phyloP scores from a whole-genome alignment of 92 coral and sea anemone genomes.

The Epizoanthus scotinus region DNA sequence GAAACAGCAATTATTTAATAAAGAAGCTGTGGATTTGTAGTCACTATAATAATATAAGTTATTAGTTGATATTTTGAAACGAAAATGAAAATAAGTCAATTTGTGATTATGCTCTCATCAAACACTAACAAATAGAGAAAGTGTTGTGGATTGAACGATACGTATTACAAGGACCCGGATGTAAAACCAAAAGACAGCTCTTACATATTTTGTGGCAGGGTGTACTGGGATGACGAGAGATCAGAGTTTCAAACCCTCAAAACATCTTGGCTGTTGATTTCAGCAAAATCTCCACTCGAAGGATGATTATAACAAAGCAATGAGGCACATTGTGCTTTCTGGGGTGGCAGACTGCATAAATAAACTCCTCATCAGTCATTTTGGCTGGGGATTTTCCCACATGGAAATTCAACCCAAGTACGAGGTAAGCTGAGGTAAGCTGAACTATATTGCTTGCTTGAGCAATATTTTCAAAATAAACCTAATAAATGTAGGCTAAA shows the following conservation, averaged over 20 bases:
- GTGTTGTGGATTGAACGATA: conserved; percentile 18
- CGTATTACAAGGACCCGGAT: no score
- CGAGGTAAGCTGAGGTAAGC: conserved; percentile 39
- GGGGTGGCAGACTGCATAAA: conserved; percentile 44
- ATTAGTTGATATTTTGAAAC: no score
- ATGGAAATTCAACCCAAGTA: conserved; percentile 53
- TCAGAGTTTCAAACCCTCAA: conserved; percentile 22
- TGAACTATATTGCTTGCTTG: no score
- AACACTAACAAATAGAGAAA: neutral
- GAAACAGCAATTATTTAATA: no score
- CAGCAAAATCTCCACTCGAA: conserved; percentile 45
- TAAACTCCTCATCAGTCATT: conserved; percentile 20
- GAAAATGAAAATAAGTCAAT: no score
- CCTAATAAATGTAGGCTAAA: no score
- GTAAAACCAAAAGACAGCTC: neutral
- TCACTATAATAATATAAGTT: no score
- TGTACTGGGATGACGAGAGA: conserved; percentile 54
- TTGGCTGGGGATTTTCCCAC: conserved; percentile 62
- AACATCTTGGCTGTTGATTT: conserved; percentile 54
- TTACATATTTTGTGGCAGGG: conserved; percentile 40
- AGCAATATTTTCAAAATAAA: no score
- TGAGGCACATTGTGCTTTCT: conserved; percentile 38
- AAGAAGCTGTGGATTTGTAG: no score
- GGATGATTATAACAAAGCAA: conserved; percentile 47
- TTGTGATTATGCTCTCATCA: no score